Conservation (phyloP, 2,888 invertebrate species). For the Aleiodes leptofemur region DNA sequence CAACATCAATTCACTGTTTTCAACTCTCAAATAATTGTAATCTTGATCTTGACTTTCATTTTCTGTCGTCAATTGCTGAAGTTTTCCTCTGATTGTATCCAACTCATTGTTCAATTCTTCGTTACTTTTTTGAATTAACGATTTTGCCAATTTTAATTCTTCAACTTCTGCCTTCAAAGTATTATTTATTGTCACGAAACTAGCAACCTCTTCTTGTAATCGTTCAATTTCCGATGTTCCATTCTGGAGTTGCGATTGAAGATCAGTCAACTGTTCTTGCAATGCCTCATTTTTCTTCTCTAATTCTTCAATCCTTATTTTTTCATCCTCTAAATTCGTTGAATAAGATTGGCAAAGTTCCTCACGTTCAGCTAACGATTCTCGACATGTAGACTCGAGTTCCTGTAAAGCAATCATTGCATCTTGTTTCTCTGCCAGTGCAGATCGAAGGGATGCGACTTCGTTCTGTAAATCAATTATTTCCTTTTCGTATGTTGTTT, state of each 20-base stretch:
- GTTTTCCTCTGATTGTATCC: neutral
- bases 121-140: neutral
- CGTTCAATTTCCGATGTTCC: slow-evolving; percentile 23
- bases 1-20: neutral
- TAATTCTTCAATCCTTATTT: slow-evolving; percentile 3
- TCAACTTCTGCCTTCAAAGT: neutral
- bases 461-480: slow-evolving; percentile 18
- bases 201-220: slow-evolving; percentile 15
- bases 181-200: neutral
- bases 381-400: neutral
- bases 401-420: neutral
- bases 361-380: slow-evolving; percentile 26
- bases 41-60: slow-evolving; percentile 76
- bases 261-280: slow-evolving; percentile 1
- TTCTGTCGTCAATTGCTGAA: slow-evolving; percentile 52
- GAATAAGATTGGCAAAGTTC: slow-evolving; percentile 9
- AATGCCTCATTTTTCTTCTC: neutral
- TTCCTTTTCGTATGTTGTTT: slow-evolving; percentile 1
- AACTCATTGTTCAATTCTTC: slow-evolving; percentile 15
- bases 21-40: slow-evolving; percentile 76
- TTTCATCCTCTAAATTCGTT: neutral
- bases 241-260: slow-evolving; percentile 13
- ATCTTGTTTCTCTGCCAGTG: slow-evolving; percentile 8
- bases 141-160: neutral
- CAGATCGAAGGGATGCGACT: slow-evolving; percentile 16